Evolutionary conservation across 2,113 vertebrate genomes (phyloP), one percentile per base, ranked within the genome.

Genomic region (Gopherus flavomarginatus): DNA sequence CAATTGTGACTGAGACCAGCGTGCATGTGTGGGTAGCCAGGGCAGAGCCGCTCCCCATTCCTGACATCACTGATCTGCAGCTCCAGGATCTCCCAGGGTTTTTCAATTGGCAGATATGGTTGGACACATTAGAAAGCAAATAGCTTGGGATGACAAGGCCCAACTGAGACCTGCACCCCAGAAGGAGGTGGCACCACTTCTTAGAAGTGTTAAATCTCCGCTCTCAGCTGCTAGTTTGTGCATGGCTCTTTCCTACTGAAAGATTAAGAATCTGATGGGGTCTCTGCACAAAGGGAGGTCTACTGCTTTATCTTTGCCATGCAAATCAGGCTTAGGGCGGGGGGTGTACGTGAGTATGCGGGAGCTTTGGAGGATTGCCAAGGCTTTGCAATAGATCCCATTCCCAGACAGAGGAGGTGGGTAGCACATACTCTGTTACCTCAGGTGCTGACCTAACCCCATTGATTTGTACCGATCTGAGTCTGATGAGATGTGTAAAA

Each of bases 11-110:
- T 83, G 50, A 42, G 82, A 10, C 11, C 2, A 0, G 26, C 35
- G 47, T 44, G 21, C 50, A 31, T 0, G 2, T 16, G 50, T 4
- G 3, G 49, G 29, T 0, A 1, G 38, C 5, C n/a, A 47, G 29
- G 3, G 0, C 0, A 35, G 8, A 35, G 38, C 6, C 56, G 38
- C 54, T 79, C 0, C 0, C 56, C 16, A 0, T 0, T 5, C 11
- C 75, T 6, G 2, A 27, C 53, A 0, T 9, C 10, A 26, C 7
- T 56, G 0, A 1, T 62, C 83, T 53, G 29, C 2, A 2, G 72
- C 72, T 83, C 24, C 29, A 21, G 75, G 53, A 38, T 57, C 2
- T 69, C 69, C 54, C 11, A 0, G 50, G 31, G 49, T 44, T 44
- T 85, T 80, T 75, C 35, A 1, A 12, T 31, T 5, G 6, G 11